Base-by-base conservation (phyloP, 2,888 invertebrate genomes). In the Orthosia cruda region DNA sequence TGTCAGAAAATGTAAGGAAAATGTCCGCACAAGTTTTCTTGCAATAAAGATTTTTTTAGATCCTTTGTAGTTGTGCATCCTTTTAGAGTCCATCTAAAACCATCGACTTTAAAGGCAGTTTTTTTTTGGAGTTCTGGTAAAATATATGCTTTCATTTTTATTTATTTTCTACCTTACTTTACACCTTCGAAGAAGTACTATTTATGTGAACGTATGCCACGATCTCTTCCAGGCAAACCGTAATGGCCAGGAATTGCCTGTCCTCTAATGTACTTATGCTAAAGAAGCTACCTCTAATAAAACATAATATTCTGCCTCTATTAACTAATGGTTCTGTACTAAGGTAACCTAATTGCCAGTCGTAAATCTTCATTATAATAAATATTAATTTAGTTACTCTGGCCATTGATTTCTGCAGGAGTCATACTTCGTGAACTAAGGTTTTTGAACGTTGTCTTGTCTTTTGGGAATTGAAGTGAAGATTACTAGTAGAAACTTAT, bases 331-430 rank as follows among this genome's bases (percentile, higher is more conserved):
- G 54, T 61, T n/a, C 58, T 32, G n/a, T 47, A 59, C 52, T 47
- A 59, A 78, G 58, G 52, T 49, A 78, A 26, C n/a, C 45, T 80
- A 63, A 77, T 77, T 77, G 52, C 26, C n/a, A 63, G 57, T 59
- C 52, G 26, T 69, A 74, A 11, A 62, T 68, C 54, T 61, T 4
- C 54, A 67, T 74, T 64, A 54, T 26, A 49, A 77, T 64, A 50
- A 64, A 64, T 80, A 64, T 59, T 59, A 54, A 72, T 80, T 64
- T 64, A 45, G 59, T 49, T 58, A 40, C 40, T 49, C 13, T 16
- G 4, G 9, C 20, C 13, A 16, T 58, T 55, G 54, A 80, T 80
- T 64, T 55, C 59, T 55, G n/a, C n/a, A 13, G 32, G 78, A 49
- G 18, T 45, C 23, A 15, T 32, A 40, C 66, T 77, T 55, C 23